These are phyloP conservation scores for Seladonia tumulorum DNA, from an alignment of 2,888 invertebrate species.

Conservation along the genomic window DNA sequence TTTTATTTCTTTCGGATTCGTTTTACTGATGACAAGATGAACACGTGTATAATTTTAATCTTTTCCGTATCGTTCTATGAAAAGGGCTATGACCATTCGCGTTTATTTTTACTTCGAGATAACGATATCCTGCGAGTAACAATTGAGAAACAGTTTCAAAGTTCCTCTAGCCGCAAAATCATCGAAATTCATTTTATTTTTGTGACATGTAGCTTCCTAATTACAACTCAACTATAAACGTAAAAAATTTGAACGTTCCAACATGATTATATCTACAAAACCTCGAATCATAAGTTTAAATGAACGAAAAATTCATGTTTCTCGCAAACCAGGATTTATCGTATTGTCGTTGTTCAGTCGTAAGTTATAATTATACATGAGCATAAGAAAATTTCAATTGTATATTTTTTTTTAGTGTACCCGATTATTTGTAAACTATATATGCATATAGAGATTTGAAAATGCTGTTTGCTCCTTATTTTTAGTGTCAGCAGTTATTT, in stretches of 20 bases:
- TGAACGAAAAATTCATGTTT: conserved; percentile 68
- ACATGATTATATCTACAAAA: conserved; percentile 58
- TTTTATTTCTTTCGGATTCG: not conserved
- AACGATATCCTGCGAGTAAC: not conserved
- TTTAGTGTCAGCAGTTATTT: conserved; percentile 70
- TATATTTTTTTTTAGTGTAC: not conserved
- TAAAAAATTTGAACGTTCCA: conserved; percentile 24
- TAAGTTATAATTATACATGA: conserved; percentile 55
- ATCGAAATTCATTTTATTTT: conserved; percentile 6
- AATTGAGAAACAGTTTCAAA: conserved; percentile 13
- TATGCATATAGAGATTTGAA: not conserved
- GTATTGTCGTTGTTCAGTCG: conserved; percentile 67
- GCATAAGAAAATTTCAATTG: not conserved
- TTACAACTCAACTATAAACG: not conserved
- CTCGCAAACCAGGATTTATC: conserved; percentile 63
- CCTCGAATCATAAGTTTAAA: conserved; percentile 60
- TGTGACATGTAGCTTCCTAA: conserved; percentile 3
- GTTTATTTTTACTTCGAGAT: not conserved
- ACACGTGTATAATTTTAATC: not conserved
- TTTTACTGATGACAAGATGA: not conserved
- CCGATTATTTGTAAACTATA: not conserved
- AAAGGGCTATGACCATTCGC: not conserved
- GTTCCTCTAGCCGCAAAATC: not conserved
- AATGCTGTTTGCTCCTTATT: conserved; percentile 19
- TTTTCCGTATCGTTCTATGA: not conserved